These are phyloP conservation scores for Schizothorax lantsangensis DNA, from an alignment of 2,797 vertebrate genomes.

Conservation along the genomic window DNA sequence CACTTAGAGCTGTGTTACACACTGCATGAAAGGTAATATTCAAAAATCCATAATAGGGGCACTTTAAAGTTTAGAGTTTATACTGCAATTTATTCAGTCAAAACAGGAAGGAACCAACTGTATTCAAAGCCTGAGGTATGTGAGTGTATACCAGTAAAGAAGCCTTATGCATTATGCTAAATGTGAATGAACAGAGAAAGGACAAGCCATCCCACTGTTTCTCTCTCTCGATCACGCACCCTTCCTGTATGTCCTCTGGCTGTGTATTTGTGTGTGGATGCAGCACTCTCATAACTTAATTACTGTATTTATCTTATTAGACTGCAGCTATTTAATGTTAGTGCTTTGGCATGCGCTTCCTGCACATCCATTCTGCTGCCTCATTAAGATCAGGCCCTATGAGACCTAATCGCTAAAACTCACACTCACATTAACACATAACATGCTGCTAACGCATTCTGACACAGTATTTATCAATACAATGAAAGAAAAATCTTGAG, in stretches of 20 bases:
- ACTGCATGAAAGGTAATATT: too few relatives aligned
- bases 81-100: neutral
- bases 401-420: constrained; percentile 56
- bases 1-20: too few relatives aligned
- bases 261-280: constrained; percentile 56
- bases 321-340: constrained; percentile 61
- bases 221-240: neutral
- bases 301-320: constrained; percentile 66
- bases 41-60: too few relatives aligned
- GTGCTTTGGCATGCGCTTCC: constrained; percentile 60
- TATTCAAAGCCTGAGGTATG: constrained; percentile 11
- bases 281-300: constrained; percentile 61
- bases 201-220: constrained; percentile 36
- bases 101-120: constrained; percentile 12
- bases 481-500: neutral
- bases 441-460: constrained; percentile 35
- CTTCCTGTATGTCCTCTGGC: constrained; percentile 55
- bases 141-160: constrained; percentile 4
- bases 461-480: constrained; percentile 49
- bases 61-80: neutral
- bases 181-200: constrained; percentile 31
- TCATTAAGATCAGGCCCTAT: constrained; percentile 58
- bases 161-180: constrained; percentile 28
- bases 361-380: constrained; percentile 57
- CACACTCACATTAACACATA: constrained; percentile 42